These are phyloP conservation scores for Anthoptus insignis DNA, from an alignment of 2,888 invertebrate species.

Conservation along the genomic window DNA sequence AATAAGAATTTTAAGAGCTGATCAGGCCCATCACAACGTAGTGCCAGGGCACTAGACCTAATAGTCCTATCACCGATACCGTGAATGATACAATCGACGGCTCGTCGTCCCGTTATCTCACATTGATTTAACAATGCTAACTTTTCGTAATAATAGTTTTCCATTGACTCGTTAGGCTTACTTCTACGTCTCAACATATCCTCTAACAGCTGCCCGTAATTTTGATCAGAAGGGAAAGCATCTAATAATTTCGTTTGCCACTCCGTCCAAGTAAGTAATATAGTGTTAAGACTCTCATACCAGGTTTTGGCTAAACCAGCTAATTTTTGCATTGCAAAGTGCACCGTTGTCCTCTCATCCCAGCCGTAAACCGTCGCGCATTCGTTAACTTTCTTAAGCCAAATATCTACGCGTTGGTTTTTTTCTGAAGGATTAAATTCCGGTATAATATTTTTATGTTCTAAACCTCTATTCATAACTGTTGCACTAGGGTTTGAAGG, in stretches of 20 bases:
- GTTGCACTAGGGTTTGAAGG: neutral
- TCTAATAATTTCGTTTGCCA: slow-evolving; percentile 38
- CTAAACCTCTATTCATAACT: neutral
- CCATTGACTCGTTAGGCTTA: slow-evolving; percentile 42
- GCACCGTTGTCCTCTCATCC: neutral
- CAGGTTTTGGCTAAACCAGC: slow-evolving; percentile 45
- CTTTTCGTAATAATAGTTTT: slow-evolving; percentile 46
- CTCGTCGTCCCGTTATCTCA: slow-evolving; percentile 43
- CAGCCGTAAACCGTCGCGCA: neutral
- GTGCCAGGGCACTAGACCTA: slow-evolving; percentile 44
- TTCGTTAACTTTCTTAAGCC: neutral
- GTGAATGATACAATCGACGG: slow-evolving; percentile 50
- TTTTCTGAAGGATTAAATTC: slow-evolving; percentile 20
- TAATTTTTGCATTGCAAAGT: slow-evolving; percentile 44
- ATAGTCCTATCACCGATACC: slow-evolving; percentile 46
- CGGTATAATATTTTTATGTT: slow-evolving; percentile 24
- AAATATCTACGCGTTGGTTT: slow-evolving; percentile 31
- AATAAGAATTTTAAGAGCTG: neutral
- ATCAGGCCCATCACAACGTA: slow-evolving; percentile 42
- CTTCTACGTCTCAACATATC: slow-evolving; percentile 39
- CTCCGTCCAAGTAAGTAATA: slow-evolving; percentile 42
- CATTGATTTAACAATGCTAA: slow-evolving; percentile 41
- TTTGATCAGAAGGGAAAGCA: slow-evolving; percentile 40
- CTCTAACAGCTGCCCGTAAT: slow-evolving; percentile 39
- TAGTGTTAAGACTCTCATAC: slow-evolving; percentile 44